phyloP scores from a whole-genome alignment of 2,888 invertebrate species.

The Drosophila stalkeri region DNA sequence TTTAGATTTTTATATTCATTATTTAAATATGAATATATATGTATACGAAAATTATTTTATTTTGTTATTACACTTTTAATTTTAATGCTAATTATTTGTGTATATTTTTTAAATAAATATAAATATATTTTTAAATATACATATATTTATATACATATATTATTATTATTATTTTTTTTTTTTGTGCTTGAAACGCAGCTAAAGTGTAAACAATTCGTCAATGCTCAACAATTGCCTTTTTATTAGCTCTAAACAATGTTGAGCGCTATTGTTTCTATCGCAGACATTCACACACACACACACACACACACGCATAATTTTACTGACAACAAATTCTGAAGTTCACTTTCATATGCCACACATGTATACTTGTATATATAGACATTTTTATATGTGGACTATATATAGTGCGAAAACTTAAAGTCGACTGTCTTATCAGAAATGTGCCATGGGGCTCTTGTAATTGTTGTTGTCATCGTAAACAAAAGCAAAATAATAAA shows the following conservation, averaged over 20 bases:
- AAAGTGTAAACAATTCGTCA: slow-evolving; percentile 15
- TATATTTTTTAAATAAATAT: neutral
- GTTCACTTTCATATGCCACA: slow-evolving; percentile 5
- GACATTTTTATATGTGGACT: neutral
- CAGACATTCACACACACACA: slow-evolving; percentile 3
- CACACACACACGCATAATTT: slow-evolving; percentile 1
- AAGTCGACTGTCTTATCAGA: slow-evolving; percentile 53
- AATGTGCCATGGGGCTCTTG: slow-evolving; percentile 42
- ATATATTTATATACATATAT: too few relatives aligned
- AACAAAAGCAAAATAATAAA: slow-evolving; percentile 63
- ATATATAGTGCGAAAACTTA: slow-evolving; percentile 10
- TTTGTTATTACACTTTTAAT: too few relatives aligned
- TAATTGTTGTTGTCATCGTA: slow-evolving; percentile 47
- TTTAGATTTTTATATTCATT: too few relatives aligned
- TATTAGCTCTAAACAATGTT: slow-evolving; percentile 26
- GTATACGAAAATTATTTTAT: too few relatives aligned
- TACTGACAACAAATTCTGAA: slow-evolving; percentile 21
- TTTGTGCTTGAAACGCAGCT: neutral
- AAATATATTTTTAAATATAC: too few relatives aligned
- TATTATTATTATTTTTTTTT: neutral
- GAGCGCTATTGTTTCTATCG: slow-evolving; percentile 29
- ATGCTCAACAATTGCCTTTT: slow-evolving; percentile 31
- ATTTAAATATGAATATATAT: too few relatives aligned
- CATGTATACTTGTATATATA: neutral
- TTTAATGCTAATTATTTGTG: neutral